phyloP scores from a whole-genome alignment of 2,113 vertebrate species.

The Globicephala melas region DNA sequence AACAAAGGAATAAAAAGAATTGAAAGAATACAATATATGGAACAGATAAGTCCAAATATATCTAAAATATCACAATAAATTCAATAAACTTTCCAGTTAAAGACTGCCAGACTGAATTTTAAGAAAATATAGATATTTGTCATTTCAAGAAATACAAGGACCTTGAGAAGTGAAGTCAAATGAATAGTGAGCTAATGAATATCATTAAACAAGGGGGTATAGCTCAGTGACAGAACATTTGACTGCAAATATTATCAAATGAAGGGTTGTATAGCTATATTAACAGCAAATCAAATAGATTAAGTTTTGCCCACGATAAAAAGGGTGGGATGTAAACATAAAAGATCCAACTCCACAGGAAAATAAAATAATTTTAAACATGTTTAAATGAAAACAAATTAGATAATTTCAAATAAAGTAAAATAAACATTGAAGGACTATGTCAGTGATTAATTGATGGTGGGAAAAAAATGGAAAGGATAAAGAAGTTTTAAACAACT shows the following conservation, averaged over 20 bases:
- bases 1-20: not conserved
- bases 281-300: not conserved
- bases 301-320: not conserved
- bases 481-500: not conserved
- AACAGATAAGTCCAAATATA: not conserved
- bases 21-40: not conserved
- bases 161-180: not conserved
- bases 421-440: not conserved
- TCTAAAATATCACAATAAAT: not conserved
- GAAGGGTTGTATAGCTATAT: not conserved
- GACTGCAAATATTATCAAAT: not conserved
- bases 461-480: not conserved
- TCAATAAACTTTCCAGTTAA: not conserved
- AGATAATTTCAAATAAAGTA: not conserved
- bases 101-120: not conserved
- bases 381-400: not conserved
- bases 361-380: not conserved
- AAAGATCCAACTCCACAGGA: not conserved
- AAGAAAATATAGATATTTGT: not conserved
- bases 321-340: not conserved
- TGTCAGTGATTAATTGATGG: not conserved
- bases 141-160: not conserved
- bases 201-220: no score
- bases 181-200: not conserved
- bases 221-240: no score